Percentiles rank a stretch among this genome's conserved stretches.
phyloP scores from a whole-genome alignment of 2,797 vertebrate genomes.

The Argya squamiceps region DNA sequence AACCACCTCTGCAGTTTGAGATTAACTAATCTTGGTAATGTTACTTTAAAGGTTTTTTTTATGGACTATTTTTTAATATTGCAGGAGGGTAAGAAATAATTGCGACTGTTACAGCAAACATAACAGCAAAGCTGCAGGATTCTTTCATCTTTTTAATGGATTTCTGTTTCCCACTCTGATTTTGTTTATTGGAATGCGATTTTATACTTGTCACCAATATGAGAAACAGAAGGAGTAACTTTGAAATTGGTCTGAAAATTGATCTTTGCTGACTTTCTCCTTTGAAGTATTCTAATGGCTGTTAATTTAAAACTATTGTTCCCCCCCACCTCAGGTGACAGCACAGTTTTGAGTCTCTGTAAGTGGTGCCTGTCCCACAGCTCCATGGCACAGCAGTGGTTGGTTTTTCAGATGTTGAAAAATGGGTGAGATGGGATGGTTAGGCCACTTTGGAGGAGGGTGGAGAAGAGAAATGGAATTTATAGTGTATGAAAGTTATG shows the following conservation, averaged over 20 bases:
- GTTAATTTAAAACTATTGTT: background rate
- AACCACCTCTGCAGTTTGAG: background rate
- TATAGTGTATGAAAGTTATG: background rate
- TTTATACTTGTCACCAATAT: background rate
- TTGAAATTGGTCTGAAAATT: background rate
- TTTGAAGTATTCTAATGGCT: background rate
- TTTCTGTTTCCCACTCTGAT: background rate
- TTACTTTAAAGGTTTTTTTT: background rate
- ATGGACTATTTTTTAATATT: background rate
- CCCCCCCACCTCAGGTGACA: background rate
- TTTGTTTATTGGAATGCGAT: background rate
- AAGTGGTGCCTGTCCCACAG: background rate
- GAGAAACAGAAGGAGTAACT: background rate
- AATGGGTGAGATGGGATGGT: background rate
- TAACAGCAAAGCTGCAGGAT: background rate
- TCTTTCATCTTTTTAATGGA: background rate
- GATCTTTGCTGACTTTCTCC: background rate
- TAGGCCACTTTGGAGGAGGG: background rate
- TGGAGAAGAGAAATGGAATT: slow-evolving; percentile 22
- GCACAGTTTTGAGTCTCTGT: background rate
- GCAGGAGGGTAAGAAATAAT: background rate
- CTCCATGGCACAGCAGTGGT: background rate
- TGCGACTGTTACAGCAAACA: background rate
- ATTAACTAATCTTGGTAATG: background rate
- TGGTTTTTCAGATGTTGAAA: background rate